Conservation (phyloP, 2,797 vertebrate species). For the Mus spretus region DNA sequence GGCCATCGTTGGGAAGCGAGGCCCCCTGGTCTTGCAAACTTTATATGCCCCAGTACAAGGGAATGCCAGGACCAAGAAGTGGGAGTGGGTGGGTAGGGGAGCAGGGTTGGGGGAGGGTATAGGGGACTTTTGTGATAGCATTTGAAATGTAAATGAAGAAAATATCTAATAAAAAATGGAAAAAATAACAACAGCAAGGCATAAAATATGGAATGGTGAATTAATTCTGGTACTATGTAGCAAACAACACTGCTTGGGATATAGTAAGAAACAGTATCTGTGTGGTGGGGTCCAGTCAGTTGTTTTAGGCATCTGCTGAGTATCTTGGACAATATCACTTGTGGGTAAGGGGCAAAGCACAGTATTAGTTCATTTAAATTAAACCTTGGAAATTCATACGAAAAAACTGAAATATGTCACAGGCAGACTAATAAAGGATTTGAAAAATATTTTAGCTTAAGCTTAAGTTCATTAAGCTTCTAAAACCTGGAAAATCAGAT, state of each 20-base stretch:
- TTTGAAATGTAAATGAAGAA: no score
- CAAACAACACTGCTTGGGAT: neutral
- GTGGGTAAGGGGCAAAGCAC: neutral
- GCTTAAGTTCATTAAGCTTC: constrained; percentile 48
- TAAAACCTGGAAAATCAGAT: constrained; percentile 59
- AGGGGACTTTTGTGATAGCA: no score
- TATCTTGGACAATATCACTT: neutral
- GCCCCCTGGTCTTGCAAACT: no score
- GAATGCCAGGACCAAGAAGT: no score
- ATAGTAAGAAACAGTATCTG: neutral
- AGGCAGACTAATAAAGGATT: constrained; percentile 27
- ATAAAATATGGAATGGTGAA: neutral
- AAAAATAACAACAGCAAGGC: neutral
- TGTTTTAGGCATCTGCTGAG: neutral
- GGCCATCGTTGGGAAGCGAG: no score
- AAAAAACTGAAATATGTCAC: constrained; percentile 33
- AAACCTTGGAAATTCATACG: neutral
- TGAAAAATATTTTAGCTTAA: constrained; percentile 10
- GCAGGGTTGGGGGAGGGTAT: no score
- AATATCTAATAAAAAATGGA: no score
- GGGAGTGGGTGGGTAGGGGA: no score
- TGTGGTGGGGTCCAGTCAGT: neutral
- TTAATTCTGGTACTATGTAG: neutral
- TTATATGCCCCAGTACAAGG: no score
- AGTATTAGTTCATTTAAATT: constrained; percentile 59